Percentiles rank a stretch among this genome's conserved stretches.
Conservation (phyloP, 2,797 vertebrate genomes). For the Brachyalestes nurse region DNA sequence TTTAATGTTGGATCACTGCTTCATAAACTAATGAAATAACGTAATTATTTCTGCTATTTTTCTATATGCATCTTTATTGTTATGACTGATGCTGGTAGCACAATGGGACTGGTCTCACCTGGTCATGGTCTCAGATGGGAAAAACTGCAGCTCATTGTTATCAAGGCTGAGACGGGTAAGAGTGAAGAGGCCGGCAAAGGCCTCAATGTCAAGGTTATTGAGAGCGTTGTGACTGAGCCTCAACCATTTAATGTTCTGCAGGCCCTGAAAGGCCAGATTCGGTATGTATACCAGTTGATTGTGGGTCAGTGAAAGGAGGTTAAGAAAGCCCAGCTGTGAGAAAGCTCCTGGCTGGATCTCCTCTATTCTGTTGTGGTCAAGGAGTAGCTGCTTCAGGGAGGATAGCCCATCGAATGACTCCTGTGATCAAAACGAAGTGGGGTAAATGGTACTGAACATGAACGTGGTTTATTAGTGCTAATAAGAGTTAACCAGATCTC, state of each 20-base stretch:
- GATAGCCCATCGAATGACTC: constrained; percentile 91
- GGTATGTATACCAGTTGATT: constrained; percentile 93
- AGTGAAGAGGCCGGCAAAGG: constrained; percentile 85
- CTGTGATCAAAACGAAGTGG: constrained; percentile 57
- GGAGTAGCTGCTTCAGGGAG: constrained; percentile 85
- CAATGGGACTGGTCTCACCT: constrained; percentile 65
- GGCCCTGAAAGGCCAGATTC: constrained; percentile 92
- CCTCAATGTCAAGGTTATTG: constrained; percentile 86
- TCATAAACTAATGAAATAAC: no score
- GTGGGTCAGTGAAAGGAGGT: constrained; percentile 85
- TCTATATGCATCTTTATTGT: no score
- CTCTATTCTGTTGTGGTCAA: constrained; percentile 86
- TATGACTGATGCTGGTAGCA: not conserved
- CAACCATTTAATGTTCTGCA: constrained; percentile 88
- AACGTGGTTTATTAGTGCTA: not conserved
- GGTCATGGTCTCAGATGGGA: constrained; percentile 87
- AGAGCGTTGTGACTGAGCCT: constrained; percentile 90
- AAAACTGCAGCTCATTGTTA: constrained; percentile 91
- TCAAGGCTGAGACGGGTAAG: constrained; percentile 89
- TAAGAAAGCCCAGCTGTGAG: constrained; percentile 86
- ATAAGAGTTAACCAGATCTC: not conserved
- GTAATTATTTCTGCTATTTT: no score
- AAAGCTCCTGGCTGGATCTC: constrained; percentile 92
- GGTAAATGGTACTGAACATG: not conserved
- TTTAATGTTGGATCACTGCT: no score